phyloP scores from a whole-genome alignment of 2,888 invertebrate genomes.

The Zeuzera pyrina region DNA sequence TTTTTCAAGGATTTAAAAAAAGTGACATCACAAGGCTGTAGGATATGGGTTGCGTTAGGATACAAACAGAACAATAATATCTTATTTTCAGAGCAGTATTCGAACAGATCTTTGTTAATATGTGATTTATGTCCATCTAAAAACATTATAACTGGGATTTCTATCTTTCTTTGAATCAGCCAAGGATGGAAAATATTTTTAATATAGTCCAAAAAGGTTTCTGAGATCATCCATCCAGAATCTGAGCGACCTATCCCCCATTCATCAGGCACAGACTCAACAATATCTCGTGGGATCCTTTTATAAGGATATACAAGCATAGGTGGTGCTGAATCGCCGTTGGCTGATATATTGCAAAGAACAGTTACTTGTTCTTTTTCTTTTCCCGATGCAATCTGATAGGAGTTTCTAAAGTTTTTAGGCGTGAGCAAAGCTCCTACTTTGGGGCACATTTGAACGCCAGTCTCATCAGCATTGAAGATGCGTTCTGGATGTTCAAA shows the following conservation, averaged over 20 bases:
- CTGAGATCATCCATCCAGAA: conserved; percentile 9
- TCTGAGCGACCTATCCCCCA: conserved; percentile 9
- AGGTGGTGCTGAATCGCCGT: conserved; percentile 16
- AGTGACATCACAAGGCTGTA: conserved; percentile 7
- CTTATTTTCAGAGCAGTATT: conserved; percentile 8
- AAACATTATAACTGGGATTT: conserved; percentile 9
- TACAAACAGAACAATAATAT: conserved; percentile 7
- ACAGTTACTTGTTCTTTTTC: conserved; percentile 6
- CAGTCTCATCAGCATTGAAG: conserved; percentile 9
- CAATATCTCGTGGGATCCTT: conserved; percentile 17
- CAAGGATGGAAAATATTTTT: conserved; percentile 8
- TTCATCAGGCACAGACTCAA: conserved; percentile 11
- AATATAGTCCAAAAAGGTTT: conserved; percentile 8
- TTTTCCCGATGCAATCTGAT: conserved; percentile 3
- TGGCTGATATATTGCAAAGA: too few species aligned
- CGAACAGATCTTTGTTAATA: conserved; percentile 8
- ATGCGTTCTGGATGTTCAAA: conserved; percentile 7
- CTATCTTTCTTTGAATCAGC: conserved; percentile 6
- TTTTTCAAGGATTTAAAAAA: too few species aligned
- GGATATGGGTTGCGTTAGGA: conserved; percentile 11
- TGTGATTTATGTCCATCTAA: conserved; percentile 11
- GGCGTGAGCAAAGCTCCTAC: conserved; percentile 5
- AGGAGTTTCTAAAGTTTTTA: conserved; percentile 5
- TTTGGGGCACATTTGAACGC: conserved; percentile 8
- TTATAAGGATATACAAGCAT: conserved; percentile 21